Base-by-base conservation (phyloP, 1,140 invertebrate genomes). In the Procambarus virginalis region DNA sequence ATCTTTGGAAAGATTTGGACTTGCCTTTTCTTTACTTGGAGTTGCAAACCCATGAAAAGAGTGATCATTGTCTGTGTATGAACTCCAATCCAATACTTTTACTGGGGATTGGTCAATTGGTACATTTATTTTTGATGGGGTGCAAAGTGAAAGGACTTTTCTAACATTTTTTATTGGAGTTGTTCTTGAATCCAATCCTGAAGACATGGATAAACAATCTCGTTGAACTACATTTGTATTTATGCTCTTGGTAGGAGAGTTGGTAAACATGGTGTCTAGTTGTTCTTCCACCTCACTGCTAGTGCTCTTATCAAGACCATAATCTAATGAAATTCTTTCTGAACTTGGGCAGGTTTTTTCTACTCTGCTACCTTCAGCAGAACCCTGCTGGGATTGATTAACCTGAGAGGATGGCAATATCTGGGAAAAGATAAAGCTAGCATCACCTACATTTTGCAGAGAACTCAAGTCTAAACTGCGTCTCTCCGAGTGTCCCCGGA, bases 341-440 rank as follows among this genome's bases (percentile, higher is more conserved):
- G 82, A 81, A 22, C 73, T 84, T 64, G n/a, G 6, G 22, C 55
- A 45, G 17, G 2, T 55, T 5, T 76, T 64, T 22, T 20, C 22
- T 10, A 2, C 14, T 22, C n/a, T 6, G 22, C 55, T 34, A 12
- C 14, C 46, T 5, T 45, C 46, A 20, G 14, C 2, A 51, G 55
- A 60, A 9, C 68, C 14, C 12, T 73, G 12, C 49, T 75, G 17
- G 3, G 73, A 60, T 60, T 68, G 48, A 55, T 73, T 45, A 5
- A 12, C 22, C 14, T 20, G 58, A 58, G n/a, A 58, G 10, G 76
- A 12, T n/a, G 77, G 78, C 9, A 90, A 14, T 45, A 90, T 90
- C 70, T 90, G 73, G 20, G 89, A 85, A 77, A 90, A 90, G 48
- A 90, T 51, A 45, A 85, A 85, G 64, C 77, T 85, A 46, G 89